These are phyloP conservation scores for Hippolais icterina DNA, from an alignment of 2,113 vertebrate genomes.

Conservation along the genomic window DNA sequence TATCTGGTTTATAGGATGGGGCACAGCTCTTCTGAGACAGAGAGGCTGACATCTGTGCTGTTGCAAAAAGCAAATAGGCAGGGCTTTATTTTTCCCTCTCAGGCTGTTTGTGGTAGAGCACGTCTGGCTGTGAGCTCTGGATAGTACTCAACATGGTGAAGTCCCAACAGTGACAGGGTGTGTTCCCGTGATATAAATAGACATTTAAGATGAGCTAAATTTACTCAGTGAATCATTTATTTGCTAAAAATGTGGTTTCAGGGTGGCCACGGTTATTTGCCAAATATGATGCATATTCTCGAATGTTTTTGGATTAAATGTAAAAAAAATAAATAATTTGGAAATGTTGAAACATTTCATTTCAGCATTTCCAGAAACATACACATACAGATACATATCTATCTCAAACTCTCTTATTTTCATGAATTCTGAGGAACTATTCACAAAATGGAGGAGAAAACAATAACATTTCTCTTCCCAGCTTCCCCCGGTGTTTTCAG, in stretches of 20 bases:
- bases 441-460: neutral
- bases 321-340: neutral
- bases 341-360: slow-evolving; percentile 7
- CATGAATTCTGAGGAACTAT: neutral
- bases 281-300: slow-evolving; percentile 52
- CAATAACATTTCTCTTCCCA: neutral
- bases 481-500: neutral
- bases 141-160: slow-evolving; percentile 34
- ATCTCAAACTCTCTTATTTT: neutral
- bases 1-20: neutral
- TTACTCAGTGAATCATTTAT: slow-evolving; percentile 67
- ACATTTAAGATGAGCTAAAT: slow-evolving; percentile 64
- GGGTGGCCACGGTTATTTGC: slow-evolving; percentile 48
- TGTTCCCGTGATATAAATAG: slow-evolving; percentile 53
- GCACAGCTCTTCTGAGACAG: neutral
- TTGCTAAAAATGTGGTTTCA: slow-evolving; percentile 63
- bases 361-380: neutral
- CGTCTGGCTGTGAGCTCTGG: slow-evolving; percentile 40
- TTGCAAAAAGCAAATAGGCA: slow-evolving; percentile 43
- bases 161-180: slow-evolving; percentile 58
- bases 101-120: slow-evolving; percentile 43
- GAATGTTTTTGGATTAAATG: slow-evolving; percentile 21
- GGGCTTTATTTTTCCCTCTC: slow-evolving; percentile 32
- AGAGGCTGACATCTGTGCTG: neutral
- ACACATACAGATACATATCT: neutral